Conservation (phyloP, 1,140 invertebrate genomes). For the Drosophila repletoides region DNA sequence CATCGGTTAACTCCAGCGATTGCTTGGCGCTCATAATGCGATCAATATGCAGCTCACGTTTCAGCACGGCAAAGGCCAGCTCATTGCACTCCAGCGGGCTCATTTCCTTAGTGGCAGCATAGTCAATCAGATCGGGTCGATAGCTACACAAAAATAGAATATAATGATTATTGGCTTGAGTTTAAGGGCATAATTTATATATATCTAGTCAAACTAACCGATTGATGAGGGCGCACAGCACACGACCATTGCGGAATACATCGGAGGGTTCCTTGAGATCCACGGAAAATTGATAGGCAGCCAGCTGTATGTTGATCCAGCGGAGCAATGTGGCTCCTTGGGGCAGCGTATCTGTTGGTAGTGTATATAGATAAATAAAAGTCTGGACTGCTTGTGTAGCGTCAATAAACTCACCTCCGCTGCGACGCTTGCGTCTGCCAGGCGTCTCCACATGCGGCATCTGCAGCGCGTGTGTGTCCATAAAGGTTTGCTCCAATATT, state of each 20-base stretch:
- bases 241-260: constrained; percentile 78
- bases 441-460: constrained; percentile 62
- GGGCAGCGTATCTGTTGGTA: constrained; percentile 62
- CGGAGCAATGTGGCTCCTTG: constrained; percentile 63
- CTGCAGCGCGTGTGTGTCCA: constrained; percentile 81
- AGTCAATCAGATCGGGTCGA: constrained; percentile 93
- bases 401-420: constrained; percentile 56
- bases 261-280: constrained; percentile 75
- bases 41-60: constrained; percentile 88
- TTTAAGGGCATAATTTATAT: neutral
- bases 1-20: constrained; percentile 87
- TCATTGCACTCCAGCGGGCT: constrained; percentile 88
- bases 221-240: constrained; percentile 76
- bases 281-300: constrained; percentile 59
- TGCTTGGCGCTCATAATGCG: constrained; percentile 93
- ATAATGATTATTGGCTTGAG: too few relatives aligned
- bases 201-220: constrained; percentile 43
- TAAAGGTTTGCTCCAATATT: constrained; percentile 84
- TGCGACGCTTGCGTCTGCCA: constrained; percentile 70
- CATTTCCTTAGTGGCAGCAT: constrained; percentile 87
- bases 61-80: constrained; percentile 91
- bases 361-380: neutral
- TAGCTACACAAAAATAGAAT: constrained; percentile 86
- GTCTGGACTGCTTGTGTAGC: neutral
- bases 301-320: constrained; percentile 75